Evolutionary conservation across 2,797 vertebrate genomes (phyloP), one percentile per base, ranked within the genome.

Genomic region (Petrocephalus schoutedeni): DNA sequence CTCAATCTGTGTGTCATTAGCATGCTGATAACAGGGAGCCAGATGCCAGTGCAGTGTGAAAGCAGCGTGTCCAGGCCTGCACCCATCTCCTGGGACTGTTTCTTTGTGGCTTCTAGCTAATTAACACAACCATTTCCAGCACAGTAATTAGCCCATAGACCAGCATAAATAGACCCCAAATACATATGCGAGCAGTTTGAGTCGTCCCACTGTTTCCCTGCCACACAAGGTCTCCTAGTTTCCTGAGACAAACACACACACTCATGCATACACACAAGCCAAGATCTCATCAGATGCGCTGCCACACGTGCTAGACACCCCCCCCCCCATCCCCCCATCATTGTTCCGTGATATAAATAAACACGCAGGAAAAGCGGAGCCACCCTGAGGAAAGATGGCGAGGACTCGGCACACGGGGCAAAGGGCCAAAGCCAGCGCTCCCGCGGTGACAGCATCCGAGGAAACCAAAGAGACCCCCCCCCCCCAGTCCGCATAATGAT

Each of bases 261-360:
- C 53, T 86, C 59, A 71, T 71, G 92, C 0, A 92, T 91, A 89
- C 88, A 89, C 85, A 90, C 77, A 89, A 61, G 85, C 10, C 16
- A 45, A 45, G 71, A 92, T 94, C 95, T 93, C 92, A 90, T 90
- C 49, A 23, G 80, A 83, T 21, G 64, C 10, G 4, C n/a, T 14
- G 49, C 8, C 49, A 53, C 80, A 83, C 41, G n/a, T 21, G 49
- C 19, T 21, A 83, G 9, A 53, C 1, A 7, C 80, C 80, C 80
- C 80, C 80, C 80, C 80, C n/a, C n/a, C 5, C 0, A 16, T 16
- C 80, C n/a, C 7, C 49, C 80, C 7, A 3, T 23, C 45, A 51
- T 83, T 83, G 32, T 82, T 82, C 77, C 19, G 19, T 0, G 41
- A 82, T 12, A 45, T 83, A 49, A 83, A 83, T 23, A 83, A 83